These are phyloP conservation scores for Pseudomyrmex gracilis DNA, from an alignment of 1,140 invertebrate species.

Conservation along the genomic window DNA sequence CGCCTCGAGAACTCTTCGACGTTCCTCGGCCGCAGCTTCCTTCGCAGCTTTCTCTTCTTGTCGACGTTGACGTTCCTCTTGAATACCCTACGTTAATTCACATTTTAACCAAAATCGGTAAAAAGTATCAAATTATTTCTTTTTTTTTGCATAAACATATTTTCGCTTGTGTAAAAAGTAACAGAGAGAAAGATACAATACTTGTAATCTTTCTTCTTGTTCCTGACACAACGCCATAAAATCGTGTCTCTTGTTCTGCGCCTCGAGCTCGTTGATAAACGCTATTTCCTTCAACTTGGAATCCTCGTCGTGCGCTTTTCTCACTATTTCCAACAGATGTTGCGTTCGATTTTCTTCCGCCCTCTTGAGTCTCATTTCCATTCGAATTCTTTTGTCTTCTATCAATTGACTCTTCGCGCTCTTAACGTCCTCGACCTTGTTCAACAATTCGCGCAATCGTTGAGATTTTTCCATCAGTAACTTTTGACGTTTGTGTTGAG, in stretches of 20 bases:
- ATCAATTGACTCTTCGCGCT: conserved; percentile 93
- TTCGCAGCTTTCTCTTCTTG: conserved; percentile 97
- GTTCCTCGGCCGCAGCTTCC: conserved; percentile 96
- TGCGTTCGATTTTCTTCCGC: conserved; percentile 96
- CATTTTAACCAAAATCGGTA: neutral
- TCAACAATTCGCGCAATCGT: conserved; percentile 93
- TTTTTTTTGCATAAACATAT: neutral
- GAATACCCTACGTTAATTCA: conserved; percentile 80
- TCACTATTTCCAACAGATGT: conserved; percentile 92
- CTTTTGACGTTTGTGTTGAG: conserved; percentile 91
- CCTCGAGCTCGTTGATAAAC: conserved; percentile 98
- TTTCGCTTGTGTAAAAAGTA: neutral
- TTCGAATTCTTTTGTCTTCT: conserved; percentile 92
- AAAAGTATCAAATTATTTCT: too few relatives aligned
- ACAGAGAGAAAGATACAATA: conserved; percentile 46
- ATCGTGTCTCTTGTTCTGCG: conserved; percentile 97
- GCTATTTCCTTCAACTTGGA: conserved; percentile 98
- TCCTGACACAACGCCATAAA: conserved; percentile 93
- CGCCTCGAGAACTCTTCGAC: conserved; percentile 93
- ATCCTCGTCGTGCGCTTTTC: conserved; percentile 98
- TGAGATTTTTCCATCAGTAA: conserved; percentile 94
- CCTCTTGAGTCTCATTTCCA: conserved; percentile 94
- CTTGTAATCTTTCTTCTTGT: conserved; percentile 93
- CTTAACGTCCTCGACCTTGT: conserved; percentile 96
- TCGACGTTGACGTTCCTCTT: conserved; percentile 90